Base-by-base conservation (phyloP, 53 echinoderm and acorn worm species). In the Astropecten irregularis region DNA sequence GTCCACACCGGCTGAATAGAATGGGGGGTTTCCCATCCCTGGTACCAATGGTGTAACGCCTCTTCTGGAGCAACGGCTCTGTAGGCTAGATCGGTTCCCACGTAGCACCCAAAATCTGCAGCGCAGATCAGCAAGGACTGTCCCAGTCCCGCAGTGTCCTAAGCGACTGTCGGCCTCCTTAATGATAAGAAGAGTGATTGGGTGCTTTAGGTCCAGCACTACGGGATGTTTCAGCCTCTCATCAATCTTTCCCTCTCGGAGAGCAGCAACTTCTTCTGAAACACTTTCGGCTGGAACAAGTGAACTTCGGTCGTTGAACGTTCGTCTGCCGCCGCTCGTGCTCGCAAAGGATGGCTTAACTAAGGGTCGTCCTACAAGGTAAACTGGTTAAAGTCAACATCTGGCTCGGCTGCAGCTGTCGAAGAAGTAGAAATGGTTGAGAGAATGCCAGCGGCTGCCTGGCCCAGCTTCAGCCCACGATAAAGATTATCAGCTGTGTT, bases 401-500 rank as follows among this genome's bases (percentile, higher is more conserved):
- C 10, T 6, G 72, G 51, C 31, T 2, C 6, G 7, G 35, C 21
- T 9, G 16, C 37, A 1, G 32, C 32, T 18, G 18, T 2, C 26
- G 16, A 42, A 19, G 19, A 9, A 21, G 36, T n/a, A 68, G 42
- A 42, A 68, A 68, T 18, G 68, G 68, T 9, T n/a, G n/a, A 42
- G 68, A 68, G 68, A 18, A 68, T 68, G 40, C 68, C 68, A 68
- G 8, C 68, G 37, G 25, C 68, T 39, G 19, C 19, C 19, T 21
- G 40, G n/a, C 58, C 9, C 7, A 76, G 40, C 25, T 27, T 36
- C 58, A 55, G 18, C 18, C 71, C 71, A 9, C 49, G 21, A 10
- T 49, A 25, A 0, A 16, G 32, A 30, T 71, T 23, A 34, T 73
- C 73, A 52, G 73, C 73, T 10, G 73, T 33, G 53, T 73, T 73